Evolutionary conservation across 1,140 invertebrate species (phyloP), one percentile per base, ranked within the genome.

Genomic region (Sinonovacula constricta): DNA sequence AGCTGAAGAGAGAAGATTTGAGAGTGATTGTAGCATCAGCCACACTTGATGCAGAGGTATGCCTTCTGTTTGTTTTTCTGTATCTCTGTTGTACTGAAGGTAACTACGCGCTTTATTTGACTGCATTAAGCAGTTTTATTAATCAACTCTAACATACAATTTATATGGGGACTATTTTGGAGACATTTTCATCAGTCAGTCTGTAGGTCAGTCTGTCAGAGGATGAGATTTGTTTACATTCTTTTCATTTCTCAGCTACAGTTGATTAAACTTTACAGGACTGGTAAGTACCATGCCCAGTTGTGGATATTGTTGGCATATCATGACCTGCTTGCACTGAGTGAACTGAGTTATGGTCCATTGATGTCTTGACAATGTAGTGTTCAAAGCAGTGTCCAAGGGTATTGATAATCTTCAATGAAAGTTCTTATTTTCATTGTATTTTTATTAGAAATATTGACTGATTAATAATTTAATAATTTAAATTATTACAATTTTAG

Each of bases 11-110:
- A 18, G 94, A 93, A 84, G 95, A 95, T 85, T 91, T 99, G 10
- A 94, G 95, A 85, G 80, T 99, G 0, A 95, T 99, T 28, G 94
- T 99, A 15, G 96, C 97, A 0, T 99, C 98, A 0, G 98, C 98
- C 0, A 99, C 98, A 0, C 94, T 99, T 71, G 97, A 99, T 90
- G 97, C 97, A 0, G 95, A 97, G 84, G 88, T 89, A 81, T 18
- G 36, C 39, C 10, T 24, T 30, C 3, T 7, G n/a, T 31, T 65
- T 31, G 33, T 7, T 15, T 39, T 18, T 65, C 5, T n/a, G 51
- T 53, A 53, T 54, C n/a, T 49, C 10, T 49, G 10, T 49, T 49
- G n/a, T 12, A 12, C 10, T 49, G 10, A 12, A 49, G 10, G n/a
- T 49, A 49, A 12, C n/a, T 10, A n/a, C n/a, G n/a, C 10, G 10